A percentile compares a stretch with the other conserved stretches of the same genome.
Conservation (phyloP, 2,888 invertebrate species). For the Syrphus vitripennis region DNA sequence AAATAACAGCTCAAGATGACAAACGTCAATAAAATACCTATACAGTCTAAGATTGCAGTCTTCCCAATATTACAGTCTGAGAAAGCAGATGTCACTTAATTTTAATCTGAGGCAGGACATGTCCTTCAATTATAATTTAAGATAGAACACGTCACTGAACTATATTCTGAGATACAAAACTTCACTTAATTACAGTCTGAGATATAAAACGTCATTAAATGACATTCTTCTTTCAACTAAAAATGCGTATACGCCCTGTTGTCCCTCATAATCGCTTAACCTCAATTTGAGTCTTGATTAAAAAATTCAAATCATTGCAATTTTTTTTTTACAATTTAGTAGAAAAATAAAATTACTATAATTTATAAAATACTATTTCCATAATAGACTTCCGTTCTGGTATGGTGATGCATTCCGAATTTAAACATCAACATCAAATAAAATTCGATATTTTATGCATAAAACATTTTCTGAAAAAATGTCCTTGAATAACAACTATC, state of each 20-base stretch:
- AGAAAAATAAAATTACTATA: background rate
- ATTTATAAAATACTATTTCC: background rate
- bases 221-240: background rate
- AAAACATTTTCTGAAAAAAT: background rate
- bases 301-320: background rate
- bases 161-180: too few species aligned
- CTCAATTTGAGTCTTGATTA: background rate
- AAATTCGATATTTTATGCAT: conserved; percentile 2
- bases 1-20: too few species aligned
- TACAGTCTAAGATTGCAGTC: too few species aligned
- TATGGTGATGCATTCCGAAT: background rate
- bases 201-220: too few species aligned
- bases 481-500: background rate
- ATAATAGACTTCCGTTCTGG: background rate
- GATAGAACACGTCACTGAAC: too few species aligned
- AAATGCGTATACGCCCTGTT: background rate
- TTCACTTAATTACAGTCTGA: too few species aligned
- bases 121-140: too few species aligned
- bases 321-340: background rate
- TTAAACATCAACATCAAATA: conserved; percentile 1
- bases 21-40: too few species aligned
- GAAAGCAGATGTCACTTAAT: too few species aligned
- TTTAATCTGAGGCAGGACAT: too few species aligned
- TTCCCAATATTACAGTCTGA: too few species aligned
- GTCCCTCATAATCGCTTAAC: background rate